A percentile compares a stretch with the other conserved stretches of the same genome.
Evolutionary conservation across 2,113 vertebrate genomes (phyloP).

Genomic region (Panthera uncia): DNA sequence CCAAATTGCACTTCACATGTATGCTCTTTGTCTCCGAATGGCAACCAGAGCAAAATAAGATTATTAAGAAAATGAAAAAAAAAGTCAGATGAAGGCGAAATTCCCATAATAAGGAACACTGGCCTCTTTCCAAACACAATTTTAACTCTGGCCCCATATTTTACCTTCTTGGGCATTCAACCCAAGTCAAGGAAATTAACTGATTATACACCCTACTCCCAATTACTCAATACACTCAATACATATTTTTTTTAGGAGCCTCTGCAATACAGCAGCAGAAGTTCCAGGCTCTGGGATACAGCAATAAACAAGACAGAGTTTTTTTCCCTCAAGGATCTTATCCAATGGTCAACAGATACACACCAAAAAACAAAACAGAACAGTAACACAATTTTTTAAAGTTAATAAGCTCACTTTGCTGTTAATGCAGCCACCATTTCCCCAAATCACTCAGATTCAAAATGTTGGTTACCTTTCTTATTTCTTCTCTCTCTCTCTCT

Average conservation of each 20-base stretch:
- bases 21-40: background rate
- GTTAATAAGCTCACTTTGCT: background rate
- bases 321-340: background rate
- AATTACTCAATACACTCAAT: background rate
- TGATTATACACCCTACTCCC: background rate
- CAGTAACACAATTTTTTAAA: background rate
- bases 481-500: no score
- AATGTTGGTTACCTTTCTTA: background rate
- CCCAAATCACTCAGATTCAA: background rate
- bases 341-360: background rate
- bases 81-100: background rate
- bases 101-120: background rate
- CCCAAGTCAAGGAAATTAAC: constrained; percentile 10
- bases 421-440: background rate
- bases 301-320: background rate
- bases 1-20: background rate
- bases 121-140: constrained; percentile 8
- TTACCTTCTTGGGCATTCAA: background rate
- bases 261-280: no score
- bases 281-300: background rate
- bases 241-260: background rate
- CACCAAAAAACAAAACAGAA: background rate
- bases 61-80: background rate
- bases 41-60: background rate
- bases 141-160: background rate